A percentile compares a stretch with the other conserved stretches of the same genome.
These are phyloP conservation scores for Metallyticus violacea DNA, from an alignment of 2,888 invertebrate genomes.

Conservation along the genomic window DNA sequence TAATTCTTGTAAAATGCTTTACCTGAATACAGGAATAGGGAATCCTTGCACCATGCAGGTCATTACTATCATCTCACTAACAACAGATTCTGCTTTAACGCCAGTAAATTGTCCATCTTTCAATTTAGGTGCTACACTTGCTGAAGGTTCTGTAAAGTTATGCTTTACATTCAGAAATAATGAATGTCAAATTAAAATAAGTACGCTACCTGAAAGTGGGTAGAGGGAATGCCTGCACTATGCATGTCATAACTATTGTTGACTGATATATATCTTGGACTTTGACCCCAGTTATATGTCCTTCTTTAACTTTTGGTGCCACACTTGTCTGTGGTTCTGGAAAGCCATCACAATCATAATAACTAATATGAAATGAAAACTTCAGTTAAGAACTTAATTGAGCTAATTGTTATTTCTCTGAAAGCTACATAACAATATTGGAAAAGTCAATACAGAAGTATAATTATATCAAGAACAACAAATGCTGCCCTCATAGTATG, in stretches of 20 bases:
- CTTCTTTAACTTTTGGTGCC: conserved; percentile 40
- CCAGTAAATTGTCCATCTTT: conserved; percentile 39
- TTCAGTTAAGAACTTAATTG: neutral
- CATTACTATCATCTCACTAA: conserved; percentile 44
- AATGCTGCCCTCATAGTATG: too few relatives aligned
- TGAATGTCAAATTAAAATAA: neutral
- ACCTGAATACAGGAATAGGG: conserved; percentile 53
- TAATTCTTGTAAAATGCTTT: conserved; percentile 33
- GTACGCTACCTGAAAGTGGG: conserved; percentile 52
- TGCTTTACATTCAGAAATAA: neutral
- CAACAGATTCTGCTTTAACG: conserved; percentile 30
- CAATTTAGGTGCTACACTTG: conserved; percentile 38
- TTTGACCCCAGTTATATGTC: conserved; percentile 37
- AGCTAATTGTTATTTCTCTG: too few relatives aligned
- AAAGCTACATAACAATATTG: too few relatives aligned
- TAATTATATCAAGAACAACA: too few relatives aligned
- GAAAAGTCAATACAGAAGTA: too few relatives aligned
- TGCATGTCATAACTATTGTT: conserved; percentile 51
- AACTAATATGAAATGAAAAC: neutral
- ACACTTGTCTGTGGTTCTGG: conserved; percentile 49
- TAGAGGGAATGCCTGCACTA: conserved; percentile 55
- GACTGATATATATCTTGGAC: conserved; percentile 36
- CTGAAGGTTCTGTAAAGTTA: conserved; percentile 38
- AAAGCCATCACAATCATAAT: conserved; percentile 30
- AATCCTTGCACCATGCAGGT: conserved; percentile 59